Evolutionary conservation across 2,888 invertebrate genomes (phyloP).

Genomic region (Agrochola lychnidis): DNA sequence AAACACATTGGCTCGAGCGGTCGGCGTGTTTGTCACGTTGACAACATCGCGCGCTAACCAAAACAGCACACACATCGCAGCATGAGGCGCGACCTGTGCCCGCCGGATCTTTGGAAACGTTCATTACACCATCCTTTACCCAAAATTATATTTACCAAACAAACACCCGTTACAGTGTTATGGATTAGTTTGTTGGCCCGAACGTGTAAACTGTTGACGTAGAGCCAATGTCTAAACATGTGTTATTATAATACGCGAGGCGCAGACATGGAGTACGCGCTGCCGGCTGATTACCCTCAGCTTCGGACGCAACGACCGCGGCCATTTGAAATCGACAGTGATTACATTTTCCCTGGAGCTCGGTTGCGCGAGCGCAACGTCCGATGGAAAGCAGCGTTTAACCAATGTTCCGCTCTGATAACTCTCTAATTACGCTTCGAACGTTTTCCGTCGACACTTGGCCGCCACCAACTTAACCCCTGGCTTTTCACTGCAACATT

Average conservation of each 20-base stretch:
- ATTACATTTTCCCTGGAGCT: constrained; percentile 89
- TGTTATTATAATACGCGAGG: constrained; percentile 74
- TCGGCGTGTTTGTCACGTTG: constrained; percentile 82
- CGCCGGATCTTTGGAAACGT: constrained; percentile 73
- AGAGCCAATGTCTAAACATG: constrained; percentile 71
- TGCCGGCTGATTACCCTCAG: constrained; percentile 76
- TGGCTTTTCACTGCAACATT: constrained; percentile 86
- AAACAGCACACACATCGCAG: constrained; percentile 74
- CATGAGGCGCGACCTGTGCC: constrained; percentile 73
- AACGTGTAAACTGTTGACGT: constrained; percentile 76
- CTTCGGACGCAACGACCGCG: constrained; percentile 82
- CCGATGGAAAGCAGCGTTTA: constrained; percentile 90
- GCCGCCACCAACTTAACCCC: constrained; percentile 84
- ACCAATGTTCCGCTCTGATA: constrained; percentile 90
- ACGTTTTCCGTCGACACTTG: constrained; percentile 88
- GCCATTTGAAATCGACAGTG: constrained; percentile 90
- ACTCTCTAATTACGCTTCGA: constrained; percentile 88
- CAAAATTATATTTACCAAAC: constrained; percentile 79
- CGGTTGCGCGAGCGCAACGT: constrained; percentile 88
- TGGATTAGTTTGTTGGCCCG: constrained; percentile 76
- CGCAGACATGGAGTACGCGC: constrained; percentile 41
- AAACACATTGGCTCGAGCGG: constrained; percentile 76
- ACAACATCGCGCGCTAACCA: constrained; percentile 81
- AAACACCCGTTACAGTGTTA: constrained; percentile 73
- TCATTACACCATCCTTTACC: constrained; percentile 75